Evolutionary conservation across 2,797 vertebrate species (phyloP), one percentile per base, ranked within the genome.

Genomic region (Orestias chungarensis): DNA sequence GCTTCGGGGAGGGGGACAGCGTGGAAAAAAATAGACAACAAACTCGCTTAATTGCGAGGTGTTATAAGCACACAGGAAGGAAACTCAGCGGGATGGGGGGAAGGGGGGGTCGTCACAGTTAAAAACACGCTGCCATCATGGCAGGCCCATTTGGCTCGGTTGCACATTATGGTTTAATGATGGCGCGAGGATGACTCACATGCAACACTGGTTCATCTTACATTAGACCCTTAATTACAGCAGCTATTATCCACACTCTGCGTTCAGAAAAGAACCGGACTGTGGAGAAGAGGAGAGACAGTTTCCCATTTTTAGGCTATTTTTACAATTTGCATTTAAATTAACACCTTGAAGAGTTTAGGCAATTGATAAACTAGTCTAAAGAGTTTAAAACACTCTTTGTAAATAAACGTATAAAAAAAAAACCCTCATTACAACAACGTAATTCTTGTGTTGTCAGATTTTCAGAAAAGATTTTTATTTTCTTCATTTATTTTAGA

Each of bases 31-130:
- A 31, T 82, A 84, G 84, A 87, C 83, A 92, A 92, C 78, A 91
- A 91, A 88, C 82, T 88, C 78, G 76, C 76, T 62, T 95, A 94
- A 95, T 94, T 93, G 86, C 81, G 78, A 87, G 90, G 88, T 93
- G 91, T 94, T 83, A 84, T 76, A 64, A 78, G 64, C 78, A 66
- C 76, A 70, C 62, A 25, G 85, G 81, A 84, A 83, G 79, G 81
- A 87, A 86, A 79, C 87, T 15, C 90, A 81, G 85, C 67, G 23
- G 91, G 90, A n/a, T 27, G 50, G n/a, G n/a, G 8, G n/a, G 1
- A 0, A 4, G 4, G 12, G 1, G 43, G 79, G 86, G 86, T 90
- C 75, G 80, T 93, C 90, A 91, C 79, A 70, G 75, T 83, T 89
- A 86, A 88, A 90, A 87, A 88, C 88, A 86, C 61, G 73, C 77